Evolutionary conservation across 2,113 vertebrate species (phyloP), one percentile per base, ranked within the genome.

Genomic region (Ceyx margarethae): DNA sequence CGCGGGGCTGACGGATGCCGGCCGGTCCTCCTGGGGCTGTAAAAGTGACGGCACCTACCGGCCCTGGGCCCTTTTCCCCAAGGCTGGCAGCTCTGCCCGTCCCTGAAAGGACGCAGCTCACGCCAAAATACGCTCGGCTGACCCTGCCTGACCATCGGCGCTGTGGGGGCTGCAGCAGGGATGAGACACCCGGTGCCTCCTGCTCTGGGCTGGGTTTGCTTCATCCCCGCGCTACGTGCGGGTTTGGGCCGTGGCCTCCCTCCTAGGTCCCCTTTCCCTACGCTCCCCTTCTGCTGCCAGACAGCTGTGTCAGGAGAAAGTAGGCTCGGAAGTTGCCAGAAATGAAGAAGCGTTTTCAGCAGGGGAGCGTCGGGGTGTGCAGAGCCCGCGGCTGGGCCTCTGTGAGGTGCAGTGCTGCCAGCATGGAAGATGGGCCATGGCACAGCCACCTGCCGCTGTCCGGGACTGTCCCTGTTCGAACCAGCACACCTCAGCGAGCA

Each of bases 81-180:
- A 8, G 37, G 26, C 46, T 45, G 48, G 37, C 50, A 40, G 66
- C 31, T 69, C 37, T 13, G 61, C 46, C 8, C n/a, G 28, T n/a
- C 40, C 16, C 11, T 28, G 54, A 20, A 7, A 60, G 15, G 50
- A 16, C 15, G 46, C 75, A 8, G 43, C 14, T 31, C 50, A 8
- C 46, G n/a, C 51, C 29, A 1, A 13, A 43, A 22, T 1, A 81
- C 68, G 3, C 22, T 31, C 29, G 60, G 42, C 79, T 29, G 69
- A 13, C 65, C 29, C 20, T 35, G 60, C 58, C 29, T 1, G 65
- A n/a, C 67, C 53, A 3, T 97, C 97, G 97, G 98, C 98, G 97
- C 97, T 96, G 98, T 97, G 97, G 97, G 98, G 98, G 0, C 0
- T 13, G 3, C 35, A 11, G 48, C 73, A 7, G 11, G 19, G 12